Conservation (phyloP, 2,113 vertebrate genomes). For the Coptodon bakossiorum region DNA sequence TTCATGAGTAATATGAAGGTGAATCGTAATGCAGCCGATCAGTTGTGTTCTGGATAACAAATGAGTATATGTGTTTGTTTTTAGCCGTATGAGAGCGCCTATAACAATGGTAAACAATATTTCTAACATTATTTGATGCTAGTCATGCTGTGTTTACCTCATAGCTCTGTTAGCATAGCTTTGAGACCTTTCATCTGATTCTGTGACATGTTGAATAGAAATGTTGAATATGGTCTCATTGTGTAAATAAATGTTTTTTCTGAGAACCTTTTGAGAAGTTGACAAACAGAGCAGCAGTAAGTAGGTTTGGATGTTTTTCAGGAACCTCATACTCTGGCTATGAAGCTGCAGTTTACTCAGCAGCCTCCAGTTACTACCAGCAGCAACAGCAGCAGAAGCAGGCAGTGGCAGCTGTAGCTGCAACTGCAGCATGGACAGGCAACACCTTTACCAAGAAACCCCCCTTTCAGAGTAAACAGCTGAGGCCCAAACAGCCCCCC, state of each 20-base stretch:
- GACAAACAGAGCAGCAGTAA: neutral
- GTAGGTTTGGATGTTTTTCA: slow-evolving; percentile 32
- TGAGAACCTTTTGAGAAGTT: neutral
- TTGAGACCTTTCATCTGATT: neutral
- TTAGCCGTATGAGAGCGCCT: neutral
- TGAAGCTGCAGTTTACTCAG: slow-evolving; percentile 97
- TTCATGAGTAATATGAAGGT: neutral
- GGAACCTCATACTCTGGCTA: slow-evolving; percentile 96
- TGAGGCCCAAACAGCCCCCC: slow-evolving; percentile 93
- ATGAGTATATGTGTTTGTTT: neutral
- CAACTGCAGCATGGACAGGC: slow-evolving; percentile 91
- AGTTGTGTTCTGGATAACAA: neutral
- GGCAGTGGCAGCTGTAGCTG: slow-evolving; percentile 84
- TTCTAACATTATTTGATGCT: neutral
- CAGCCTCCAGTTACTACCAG: slow-evolving; percentile 95
- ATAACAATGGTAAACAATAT: neutral
- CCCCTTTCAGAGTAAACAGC: slow-evolving; percentile 93
- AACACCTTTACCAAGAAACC: slow-evolving; percentile 95
- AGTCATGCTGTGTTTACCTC: neutral
- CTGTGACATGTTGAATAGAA: neutral
- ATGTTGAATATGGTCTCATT: neutral
- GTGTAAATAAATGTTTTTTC: neutral
- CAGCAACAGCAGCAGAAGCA: slow-evolving; percentile 91
- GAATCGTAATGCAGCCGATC: neutral
- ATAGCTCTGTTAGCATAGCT: neutral